Base-by-base conservation (phyloP, 1,140 invertebrate genomes). In the Ostrea edulis region DNA sequence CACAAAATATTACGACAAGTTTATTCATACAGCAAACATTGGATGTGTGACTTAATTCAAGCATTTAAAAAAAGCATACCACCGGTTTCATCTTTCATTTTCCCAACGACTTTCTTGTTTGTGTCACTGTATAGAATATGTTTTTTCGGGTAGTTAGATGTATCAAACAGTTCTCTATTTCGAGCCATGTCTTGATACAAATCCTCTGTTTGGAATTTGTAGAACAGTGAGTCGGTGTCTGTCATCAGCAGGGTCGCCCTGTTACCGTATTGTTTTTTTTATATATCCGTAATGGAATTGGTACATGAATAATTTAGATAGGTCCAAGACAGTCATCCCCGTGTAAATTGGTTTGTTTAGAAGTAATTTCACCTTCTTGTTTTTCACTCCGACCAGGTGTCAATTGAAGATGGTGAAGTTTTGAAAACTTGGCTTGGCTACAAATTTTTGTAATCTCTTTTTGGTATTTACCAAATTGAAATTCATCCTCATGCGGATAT, bases 151-250 rank as follows among this genome's bases (percentile, higher is more conserved):
- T 71, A 86, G 71, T 88, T 84, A 51, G 25, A 71, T 52, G 83
- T 85, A 44, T 90, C 89, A 86, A 82, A 86, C 20, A 81, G 14
- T 55, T 62, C 8, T 86, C 20, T 82, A 29, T 85, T 82, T 14
- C 71, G 52, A 44, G 14, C n/a, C 65, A 86, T 90, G 53, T 87
- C 85, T 84, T 84, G 58, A 54, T 81, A 88, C 14, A 85, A 35
- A n/a, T 86, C 53, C 11, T 84, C 14, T 8, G 55, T 54, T 22
- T 51, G 12, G 17, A 20, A 5, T 12, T 17, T 17, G 17, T 22
- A 52, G 17, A 29, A 65, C 7, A 94, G 95, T 14, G 93, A 92
- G 8, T 96, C 95, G 8, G 95, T 96, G 90, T 96, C 95, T n/a
- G 93, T 95, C 84, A 94, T 94, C 53, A 92, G 89, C 2, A 95